phyloP scores from a whole-genome alignment of 2,888 invertebrate genomes.

The Darwinula stevensoni region DNA sequence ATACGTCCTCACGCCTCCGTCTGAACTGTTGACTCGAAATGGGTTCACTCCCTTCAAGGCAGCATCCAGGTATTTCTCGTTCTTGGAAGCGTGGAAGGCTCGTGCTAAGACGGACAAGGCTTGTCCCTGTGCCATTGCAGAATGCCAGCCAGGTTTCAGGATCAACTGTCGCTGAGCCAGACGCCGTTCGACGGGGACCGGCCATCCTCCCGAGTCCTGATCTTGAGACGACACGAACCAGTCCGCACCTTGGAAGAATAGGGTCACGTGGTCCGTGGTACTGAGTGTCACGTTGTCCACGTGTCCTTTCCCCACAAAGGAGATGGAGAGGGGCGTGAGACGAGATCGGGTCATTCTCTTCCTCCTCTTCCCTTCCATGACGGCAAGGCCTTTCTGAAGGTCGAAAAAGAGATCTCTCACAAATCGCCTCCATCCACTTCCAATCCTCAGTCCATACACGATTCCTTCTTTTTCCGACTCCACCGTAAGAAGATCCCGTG shows the following conservation, averaged over 20 bases:
- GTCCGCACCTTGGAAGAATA: constrained; percentile 68
- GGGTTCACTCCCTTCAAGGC: constrained; percentile 50
- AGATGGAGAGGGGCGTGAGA: constrained; percentile 33
- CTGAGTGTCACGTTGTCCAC: constrained; percentile 46
- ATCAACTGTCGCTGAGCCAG: constrained; percentile 40
- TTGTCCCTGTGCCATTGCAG: constrained; percentile 96
- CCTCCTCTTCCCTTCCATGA: constrained; percentile 3
- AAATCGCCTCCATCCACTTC: constrained; percentile 32
- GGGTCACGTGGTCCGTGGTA: constrained; percentile 55
- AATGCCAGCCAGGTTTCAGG: constrained; percentile 69
- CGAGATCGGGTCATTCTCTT: constrained; percentile 33
- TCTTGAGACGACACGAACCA: constrained; percentile 78
- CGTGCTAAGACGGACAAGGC: constrained; percentile 29
- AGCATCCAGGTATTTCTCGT: constrained; percentile 38
- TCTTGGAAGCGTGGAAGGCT: constrained; percentile 49
- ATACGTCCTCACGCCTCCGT: constrained; percentile 51
- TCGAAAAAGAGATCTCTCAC: constrained; percentile 69
- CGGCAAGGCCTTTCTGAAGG: constrained; percentile 49
- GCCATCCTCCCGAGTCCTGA: constrained; percentile 60
- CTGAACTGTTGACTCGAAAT: constrained; percentile 35
- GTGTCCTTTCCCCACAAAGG: constrained; percentile 35
- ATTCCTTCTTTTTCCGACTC: too few relatives aligned
- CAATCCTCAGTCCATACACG: constrained; percentile 47
- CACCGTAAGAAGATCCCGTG: too few relatives aligned
- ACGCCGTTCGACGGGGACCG: constrained; percentile 52